phyloP scores from a whole-genome alignment of 2,888 invertebrate species.

The Diachrysia chrysitis region DNA sequence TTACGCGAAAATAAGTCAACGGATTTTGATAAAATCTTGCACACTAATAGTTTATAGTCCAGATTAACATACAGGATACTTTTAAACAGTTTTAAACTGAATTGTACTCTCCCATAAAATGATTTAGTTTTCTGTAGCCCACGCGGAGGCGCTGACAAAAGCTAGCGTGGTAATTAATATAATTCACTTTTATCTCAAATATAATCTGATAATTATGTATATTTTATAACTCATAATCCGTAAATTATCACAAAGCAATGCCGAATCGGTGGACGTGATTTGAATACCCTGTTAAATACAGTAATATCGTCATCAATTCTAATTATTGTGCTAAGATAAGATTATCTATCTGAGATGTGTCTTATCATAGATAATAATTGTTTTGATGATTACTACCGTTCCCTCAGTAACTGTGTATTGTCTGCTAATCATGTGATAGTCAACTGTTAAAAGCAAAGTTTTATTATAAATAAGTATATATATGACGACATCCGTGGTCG shows the following conservation, averaged over 20 bases:
- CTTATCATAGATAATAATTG: constrained; percentile 47
- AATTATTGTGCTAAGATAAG: constrained; percentile 49
- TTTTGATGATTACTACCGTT: constrained; percentile 32
- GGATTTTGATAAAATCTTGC: too few relatives aligned
- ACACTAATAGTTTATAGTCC: too few relatives aligned
- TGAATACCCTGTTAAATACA: constrained; percentile 15
- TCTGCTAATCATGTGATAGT: constrained; percentile 50
- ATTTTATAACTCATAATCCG: neutral
- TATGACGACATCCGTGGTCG: too few relatives aligned
- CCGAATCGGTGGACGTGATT: neutral
- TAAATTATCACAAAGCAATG: neutral
- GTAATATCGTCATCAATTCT: constrained; percentile 29
- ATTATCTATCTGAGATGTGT: constrained; percentile 50
- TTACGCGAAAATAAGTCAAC: too few relatives aligned
- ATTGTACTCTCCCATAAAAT: too few relatives aligned
- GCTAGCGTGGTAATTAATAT: neutral
- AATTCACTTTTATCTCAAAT: neutral
- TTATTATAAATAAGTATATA: too few relatives aligned
- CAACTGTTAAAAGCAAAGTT: too few relatives aligned
- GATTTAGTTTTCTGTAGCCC: neutral
- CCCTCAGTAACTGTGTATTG: constrained; percentile 23
- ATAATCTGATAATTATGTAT: neutral
- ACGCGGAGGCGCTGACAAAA: neutral
- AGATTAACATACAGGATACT: too few relatives aligned
- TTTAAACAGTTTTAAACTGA: too few relatives aligned